Evolutionary conservation across 2,888 invertebrate genomes (phyloP).

Genomic region (Torymus auratus): DNA sequence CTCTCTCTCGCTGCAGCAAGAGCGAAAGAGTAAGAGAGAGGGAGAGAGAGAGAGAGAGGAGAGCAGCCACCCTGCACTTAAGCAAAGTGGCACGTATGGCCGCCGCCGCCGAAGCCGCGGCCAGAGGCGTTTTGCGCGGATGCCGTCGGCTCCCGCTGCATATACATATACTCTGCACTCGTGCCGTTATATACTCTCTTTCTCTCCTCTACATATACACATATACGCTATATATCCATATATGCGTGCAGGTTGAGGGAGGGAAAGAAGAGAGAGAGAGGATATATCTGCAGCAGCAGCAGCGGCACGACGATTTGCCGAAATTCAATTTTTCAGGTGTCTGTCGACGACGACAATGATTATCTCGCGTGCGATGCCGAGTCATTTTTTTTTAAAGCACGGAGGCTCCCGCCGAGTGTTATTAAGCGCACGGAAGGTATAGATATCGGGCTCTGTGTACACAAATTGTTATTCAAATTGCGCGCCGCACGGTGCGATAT

Average conservation of each 20-base stretch:
- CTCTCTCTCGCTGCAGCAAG: conserved; percentile 10
- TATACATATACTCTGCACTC: too few species aligned
- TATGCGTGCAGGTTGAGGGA: too few species aligned
- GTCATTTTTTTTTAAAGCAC: neutral
- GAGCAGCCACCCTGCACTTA: conserved; percentile 67
- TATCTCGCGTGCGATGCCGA: neutral
- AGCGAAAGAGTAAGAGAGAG: conserved; percentile 34
- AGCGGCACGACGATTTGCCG: neutral
- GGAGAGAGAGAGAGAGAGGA: conserved; percentile 18
- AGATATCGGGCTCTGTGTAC: neutral
- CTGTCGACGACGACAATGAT: neutral
- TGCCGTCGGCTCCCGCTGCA: conserved; percentile 56
- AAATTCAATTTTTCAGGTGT: conserved; percentile 27
- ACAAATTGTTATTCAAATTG: conserved; percentile 6
- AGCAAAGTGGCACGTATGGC: conserved; percentile 70
- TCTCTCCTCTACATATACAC: too few species aligned
- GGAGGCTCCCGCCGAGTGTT: too few species aligned
- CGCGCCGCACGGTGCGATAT: neutral
- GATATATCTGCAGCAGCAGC: too few species aligned
- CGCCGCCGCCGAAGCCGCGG: conserved; percentile 55
- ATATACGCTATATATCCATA: too few species aligned
- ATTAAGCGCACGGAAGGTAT: neutral
- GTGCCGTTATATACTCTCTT: too few species aligned
- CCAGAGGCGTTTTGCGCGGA: conserved; percentile 62
- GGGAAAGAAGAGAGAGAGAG: too few species aligned